These are phyloP conservation scores for Empidonax alnorum DNA, from an alignment of 2,113 vertebrate genomes.

Conservation along the genomic window DNA sequence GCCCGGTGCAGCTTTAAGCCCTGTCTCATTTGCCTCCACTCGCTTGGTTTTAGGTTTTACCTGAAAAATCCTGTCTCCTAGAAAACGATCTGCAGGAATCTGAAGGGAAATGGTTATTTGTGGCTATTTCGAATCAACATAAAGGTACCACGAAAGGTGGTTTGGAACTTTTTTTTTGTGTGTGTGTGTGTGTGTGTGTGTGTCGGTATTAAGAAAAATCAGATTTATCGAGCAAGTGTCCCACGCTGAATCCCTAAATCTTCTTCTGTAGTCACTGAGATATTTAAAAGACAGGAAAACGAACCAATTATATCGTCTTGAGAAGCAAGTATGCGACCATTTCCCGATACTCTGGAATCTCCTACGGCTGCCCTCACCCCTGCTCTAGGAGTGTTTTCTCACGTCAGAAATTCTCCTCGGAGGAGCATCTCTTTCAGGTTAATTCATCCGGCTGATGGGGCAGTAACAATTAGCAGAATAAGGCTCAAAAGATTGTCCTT, in stretches of 20 bases:
- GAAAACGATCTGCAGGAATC: neutral
- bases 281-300: neutral
- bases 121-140: neutral
- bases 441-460: conserved; percentile 17
- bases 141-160: neutral
- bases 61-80: neutral
- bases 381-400: neutral
- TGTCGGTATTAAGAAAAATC: neutral
- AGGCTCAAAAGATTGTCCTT: neutral
- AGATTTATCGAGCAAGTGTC: neutral
- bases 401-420: neutral
- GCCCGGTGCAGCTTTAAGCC: neutral
- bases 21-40: neutral
- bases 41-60: neutral
- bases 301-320: neutral
- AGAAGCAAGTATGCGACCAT: neutral
- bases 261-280: neutral
- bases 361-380: neutral
- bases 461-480: neutral
- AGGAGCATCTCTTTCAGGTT: conserved; percentile 13
- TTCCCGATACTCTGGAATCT: neutral
- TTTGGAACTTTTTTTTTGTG: neutral
- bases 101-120: neutral
- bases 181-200: too few species aligned
- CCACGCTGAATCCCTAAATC: neutral